Evolutionary conservation across 2,797 vertebrate species (phyloP).

Genomic region (Falco peregrinus): DNA sequence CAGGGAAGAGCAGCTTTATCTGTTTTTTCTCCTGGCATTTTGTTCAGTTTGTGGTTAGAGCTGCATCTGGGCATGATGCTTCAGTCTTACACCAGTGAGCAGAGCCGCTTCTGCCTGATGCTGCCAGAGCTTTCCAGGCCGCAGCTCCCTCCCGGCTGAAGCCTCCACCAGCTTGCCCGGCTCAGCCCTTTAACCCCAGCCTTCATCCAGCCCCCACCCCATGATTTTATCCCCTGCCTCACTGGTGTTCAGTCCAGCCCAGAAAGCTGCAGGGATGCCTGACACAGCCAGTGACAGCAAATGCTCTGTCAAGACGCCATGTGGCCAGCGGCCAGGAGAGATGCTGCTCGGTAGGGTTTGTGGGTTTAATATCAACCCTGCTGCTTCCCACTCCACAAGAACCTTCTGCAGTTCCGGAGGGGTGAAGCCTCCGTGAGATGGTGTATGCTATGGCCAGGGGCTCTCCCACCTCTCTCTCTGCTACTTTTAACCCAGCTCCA

Average conservation of each 20-base stretch:
- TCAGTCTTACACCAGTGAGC: neutral
- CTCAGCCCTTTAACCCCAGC: neutral
- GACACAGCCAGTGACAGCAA: neutral
- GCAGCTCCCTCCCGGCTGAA: neutral
- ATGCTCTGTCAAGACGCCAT: fast-evolving
- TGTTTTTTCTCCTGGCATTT: neutral
- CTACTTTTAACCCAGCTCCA: neutral
- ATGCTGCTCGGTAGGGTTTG: neutral
- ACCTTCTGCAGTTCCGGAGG: neutral
- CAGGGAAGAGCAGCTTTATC: neutral
- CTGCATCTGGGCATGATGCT: neutral
- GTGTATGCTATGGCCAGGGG: neutral
- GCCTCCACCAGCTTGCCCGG: neutral
- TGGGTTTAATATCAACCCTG: too few species aligned
- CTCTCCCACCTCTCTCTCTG: neutral
- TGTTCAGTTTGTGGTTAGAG: neutral
- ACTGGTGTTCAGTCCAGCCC: neutral
- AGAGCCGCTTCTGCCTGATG: too few species aligned
- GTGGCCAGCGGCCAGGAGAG: neutral
- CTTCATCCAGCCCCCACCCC: neutral
- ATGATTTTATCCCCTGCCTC: neutral
- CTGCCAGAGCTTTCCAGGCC: neutral
- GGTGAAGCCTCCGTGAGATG: fast-evolving
- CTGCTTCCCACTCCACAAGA: neutral
- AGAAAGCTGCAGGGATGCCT: neutral